Evolutionary conservation across 37 sponge, comb jelly and placozoan species (phyloP), one percentile per base, ranked within the genome.

Genomic region (Ephydatia muelleri): DNA sequence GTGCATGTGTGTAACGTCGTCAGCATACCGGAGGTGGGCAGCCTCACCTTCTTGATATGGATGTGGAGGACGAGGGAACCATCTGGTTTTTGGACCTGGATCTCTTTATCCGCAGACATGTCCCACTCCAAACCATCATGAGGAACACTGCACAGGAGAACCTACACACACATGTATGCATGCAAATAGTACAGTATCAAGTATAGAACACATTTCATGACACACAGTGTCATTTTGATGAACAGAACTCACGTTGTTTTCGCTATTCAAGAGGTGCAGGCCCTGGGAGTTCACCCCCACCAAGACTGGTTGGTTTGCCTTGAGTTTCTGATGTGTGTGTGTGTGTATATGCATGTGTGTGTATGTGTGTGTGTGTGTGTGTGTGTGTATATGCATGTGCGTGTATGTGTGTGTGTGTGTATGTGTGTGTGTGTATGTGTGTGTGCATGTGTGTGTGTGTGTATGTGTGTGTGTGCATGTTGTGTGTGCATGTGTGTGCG

Each of bases 121-220:
- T 91, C 92, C 92, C 92, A 91, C 35, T 91, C 75, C 65, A 91
- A 25, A 25, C 75, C 75, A 38, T 87, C 77, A 69, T 86, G 72
- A 6, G 71, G 68, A 49, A 85, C 37, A 27, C 74, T 68, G 33
- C 72, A 65, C 5, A 91, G 21, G 14, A 83, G 49, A 26, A 57
- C 68, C 91, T 91, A 43, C 14, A 36, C 12, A 69, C 75, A 35
- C 75, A 74, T 6, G 35, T 13, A 74, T 74, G 6, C 38, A 74
- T 13, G 35, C 25, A 31, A 3, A 74, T 5, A 28, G 4, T 9
- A 68, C 69, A 68, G 9, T 12, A 3, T 11, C 29, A 28, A 6
- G 8, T 9, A 28, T 9, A 68, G 9, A 28, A 3, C 26, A n/a
- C 26, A 28, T 5, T 11, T 5, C n/a, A 75, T 34, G 5, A 26